A percentile compares a stretch with the other conserved stretches of the same genome.
Conservation (phyloP, 1,140 invertebrate species). For the Pectinophora gossypiella region DNA sequence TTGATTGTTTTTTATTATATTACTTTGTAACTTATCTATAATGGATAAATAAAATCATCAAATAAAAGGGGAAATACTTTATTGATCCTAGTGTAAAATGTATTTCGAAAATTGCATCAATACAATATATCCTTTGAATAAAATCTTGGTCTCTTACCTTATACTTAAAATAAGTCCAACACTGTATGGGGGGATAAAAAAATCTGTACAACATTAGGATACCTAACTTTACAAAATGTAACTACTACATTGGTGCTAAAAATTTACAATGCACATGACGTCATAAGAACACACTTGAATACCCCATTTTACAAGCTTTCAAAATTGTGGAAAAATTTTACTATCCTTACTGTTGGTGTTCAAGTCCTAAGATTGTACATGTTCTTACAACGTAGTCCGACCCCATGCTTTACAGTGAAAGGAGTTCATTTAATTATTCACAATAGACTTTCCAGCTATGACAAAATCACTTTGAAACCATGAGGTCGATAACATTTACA, state of each 20-base stretch:
- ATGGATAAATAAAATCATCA: constrained; percentile 8
- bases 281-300: neutral
- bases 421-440: too few relatives aligned
- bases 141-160: constrained; percentile 65
- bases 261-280: constrained; percentile 57
- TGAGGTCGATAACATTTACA: neutral
- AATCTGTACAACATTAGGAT: constrained; percentile 60
- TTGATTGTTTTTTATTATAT: neutral
- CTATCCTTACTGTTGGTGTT: neutral
- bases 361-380: neutral
- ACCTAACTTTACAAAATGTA: constrained; percentile 51
- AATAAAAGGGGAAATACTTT: constrained; percentile 65
- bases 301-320: neutral
- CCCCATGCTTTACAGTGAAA: neutral
- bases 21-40: neutral
- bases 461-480: too few relatives aligned
- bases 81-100: constrained; percentile 72
- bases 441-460: too few relatives aligned
- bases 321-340: neutral
- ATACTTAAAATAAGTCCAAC: constrained; percentile 63
- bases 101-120: constrained; percentile 70
- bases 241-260: constrained; percentile 32
- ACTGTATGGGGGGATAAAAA: constrained; percentile 46
- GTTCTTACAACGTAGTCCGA: neutral
- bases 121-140: constrained; percentile 68